Conservation (phyloP, 2,888 invertebrate genomes). For the Leptinotarsa juncta region DNA sequence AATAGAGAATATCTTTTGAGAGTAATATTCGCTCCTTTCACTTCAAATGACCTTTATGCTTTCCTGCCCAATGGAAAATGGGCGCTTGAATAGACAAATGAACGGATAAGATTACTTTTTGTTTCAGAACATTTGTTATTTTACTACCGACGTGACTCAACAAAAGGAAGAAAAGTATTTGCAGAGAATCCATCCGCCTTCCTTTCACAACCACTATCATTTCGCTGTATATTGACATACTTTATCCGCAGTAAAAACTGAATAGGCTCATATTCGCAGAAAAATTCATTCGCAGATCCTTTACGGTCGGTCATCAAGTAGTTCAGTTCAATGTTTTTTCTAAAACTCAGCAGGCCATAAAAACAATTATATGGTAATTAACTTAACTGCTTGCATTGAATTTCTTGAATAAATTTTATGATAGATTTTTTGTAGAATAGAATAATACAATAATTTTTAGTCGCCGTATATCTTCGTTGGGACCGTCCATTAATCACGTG, state of each 20-base stretch:
- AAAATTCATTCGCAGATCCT: not conserved
- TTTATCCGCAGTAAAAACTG: not conserved
- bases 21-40: no score
- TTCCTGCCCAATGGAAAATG: not conserved
- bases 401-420: no score
- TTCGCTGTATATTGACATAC: not conserved
- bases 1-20: no score
- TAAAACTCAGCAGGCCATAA: no score
- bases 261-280: not conserved
- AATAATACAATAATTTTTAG: no score
- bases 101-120: not conserved
- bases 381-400: no score
- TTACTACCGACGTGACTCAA: slow-evolving; percentile 8
- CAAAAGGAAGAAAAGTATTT: not conserved
- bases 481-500: no score
- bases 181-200: not conserved
- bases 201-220: not conserved
- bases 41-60: no score
- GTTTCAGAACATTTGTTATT: not conserved
- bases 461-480: no score
- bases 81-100: not conserved
- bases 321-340: no score
- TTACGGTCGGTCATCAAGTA: not conserved
- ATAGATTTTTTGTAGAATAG: no score
- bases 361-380: no score